Conservation (phyloP, 2,797 vertebrate species). For the Pteropus rufus region DNA sequence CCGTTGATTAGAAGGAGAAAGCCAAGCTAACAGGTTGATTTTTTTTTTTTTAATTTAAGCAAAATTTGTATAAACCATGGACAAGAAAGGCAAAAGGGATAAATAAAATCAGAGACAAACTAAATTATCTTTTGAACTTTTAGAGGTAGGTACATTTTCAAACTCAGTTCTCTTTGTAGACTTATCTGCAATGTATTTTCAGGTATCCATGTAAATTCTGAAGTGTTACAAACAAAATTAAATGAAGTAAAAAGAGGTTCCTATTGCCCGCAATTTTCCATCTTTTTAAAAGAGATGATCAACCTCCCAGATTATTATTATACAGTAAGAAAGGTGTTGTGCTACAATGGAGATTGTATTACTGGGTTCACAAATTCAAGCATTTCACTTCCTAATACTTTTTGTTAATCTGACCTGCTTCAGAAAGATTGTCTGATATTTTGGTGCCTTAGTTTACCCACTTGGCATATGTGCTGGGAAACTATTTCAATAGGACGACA, state of each 20-base stretch:
- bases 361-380: not conserved
- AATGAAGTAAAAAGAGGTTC: not conserved
- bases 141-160: not conserved
- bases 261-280: not conserved
- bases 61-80: not conserved
- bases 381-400: not conserved
- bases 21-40: not conserved
- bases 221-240: not conserved
- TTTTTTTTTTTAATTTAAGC: not conserved
- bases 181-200: not conserved
- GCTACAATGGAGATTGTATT: not conserved
- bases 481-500: accelerated
- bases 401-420: not conserved
- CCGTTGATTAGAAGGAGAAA: not conserved
- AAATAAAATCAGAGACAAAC: not conserved
- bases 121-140: not conserved
- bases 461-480: not conserved
- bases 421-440: not conserved
- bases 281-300: not conserved
- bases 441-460: not conserved
- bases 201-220: not conserved
- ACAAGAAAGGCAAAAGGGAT: not conserved
- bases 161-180: not conserved
- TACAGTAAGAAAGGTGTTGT: not conserved
- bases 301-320: not conserved